Evolutionary conservation across 2,888 invertebrate species (phyloP).

Genomic region (Athrips mouffetella): DNA sequence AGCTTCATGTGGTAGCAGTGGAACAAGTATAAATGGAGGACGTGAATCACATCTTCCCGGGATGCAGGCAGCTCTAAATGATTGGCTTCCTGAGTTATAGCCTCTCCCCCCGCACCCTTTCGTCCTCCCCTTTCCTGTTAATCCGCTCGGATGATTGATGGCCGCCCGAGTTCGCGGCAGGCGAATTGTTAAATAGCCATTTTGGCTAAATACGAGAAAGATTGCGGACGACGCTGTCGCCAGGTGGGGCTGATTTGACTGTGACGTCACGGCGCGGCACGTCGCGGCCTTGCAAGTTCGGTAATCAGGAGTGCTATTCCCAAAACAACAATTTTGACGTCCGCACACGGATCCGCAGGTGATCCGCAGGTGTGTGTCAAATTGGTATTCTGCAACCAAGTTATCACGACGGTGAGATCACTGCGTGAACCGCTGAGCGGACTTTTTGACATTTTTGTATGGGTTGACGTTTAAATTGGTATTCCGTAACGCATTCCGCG

Average conservation of each 20-base stretch:
- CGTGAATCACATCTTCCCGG: conserved; percentile 8
- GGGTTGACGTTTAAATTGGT: too few relatives aligned
- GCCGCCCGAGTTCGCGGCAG: conserved; percentile 9
- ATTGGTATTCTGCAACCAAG: too few relatives aligned
- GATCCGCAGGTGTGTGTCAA: too few relatives aligned
- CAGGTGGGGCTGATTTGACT: conserved; percentile 12
- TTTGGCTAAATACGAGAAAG: conserved; percentile 20
- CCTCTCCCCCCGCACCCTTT: neutral
- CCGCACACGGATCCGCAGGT: too few relatives aligned
- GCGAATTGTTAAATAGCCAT: conserved; percentile 20
- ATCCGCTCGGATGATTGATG: conserved; percentile 22
- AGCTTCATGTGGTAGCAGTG: neutral
- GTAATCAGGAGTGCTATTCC: conserved; percentile 1
- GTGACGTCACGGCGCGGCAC: conserved; percentile 1
- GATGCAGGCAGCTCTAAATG: conserved; percentile 13
- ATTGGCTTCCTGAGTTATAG: conserved; percentile 20
- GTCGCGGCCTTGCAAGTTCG: neutral
- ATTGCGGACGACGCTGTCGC: conserved; percentile 9
- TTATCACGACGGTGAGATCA: too few relatives aligned
- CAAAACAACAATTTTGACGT: too few relatives aligned
- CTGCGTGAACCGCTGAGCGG: too few relatives aligned
- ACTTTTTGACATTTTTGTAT: too few relatives aligned
- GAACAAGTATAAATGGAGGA: neutral
- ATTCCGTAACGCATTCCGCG: too few relatives aligned
- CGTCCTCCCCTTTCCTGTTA: conserved; percentile 12